Percentiles rank a stretch among this genome's conserved stretches.
Conservation (phyloP, 2,888 invertebrate genomes). For the Carabus problematicus region DNA sequence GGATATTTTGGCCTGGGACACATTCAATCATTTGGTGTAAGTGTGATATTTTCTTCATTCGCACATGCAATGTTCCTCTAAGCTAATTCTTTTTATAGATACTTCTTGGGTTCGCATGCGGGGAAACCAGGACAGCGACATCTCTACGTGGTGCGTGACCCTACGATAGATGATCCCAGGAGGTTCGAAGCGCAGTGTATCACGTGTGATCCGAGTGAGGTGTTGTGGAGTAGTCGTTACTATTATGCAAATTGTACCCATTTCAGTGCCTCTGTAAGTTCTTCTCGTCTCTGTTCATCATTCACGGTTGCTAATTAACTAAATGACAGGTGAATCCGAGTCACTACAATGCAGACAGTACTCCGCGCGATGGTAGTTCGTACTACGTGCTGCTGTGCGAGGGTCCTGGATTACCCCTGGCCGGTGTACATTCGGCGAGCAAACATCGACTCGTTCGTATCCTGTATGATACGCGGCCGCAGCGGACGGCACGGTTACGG, state of each 20-base stretch:
- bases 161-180: constrained; percentile 71
- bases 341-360: constrained; percentile 23
- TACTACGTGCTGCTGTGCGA: constrained; percentile 86
- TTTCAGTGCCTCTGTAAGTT: constrained; percentile 77
- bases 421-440: constrained; percentile 77
- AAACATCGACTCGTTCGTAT: constrained; percentile 79
- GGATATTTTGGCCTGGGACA: constrained; percentile 85
- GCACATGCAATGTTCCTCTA: not conserved
- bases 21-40: constrained; percentile 80
- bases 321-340: constrained; percentile 29
- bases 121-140: constrained; percentile 85
- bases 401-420: constrained; percentile 90
- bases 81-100: constrained; percentile 49
- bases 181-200: constrained; percentile 82
- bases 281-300: too few relatives aligned
- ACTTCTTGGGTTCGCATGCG: constrained; percentile 77
- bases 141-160: constrained; percentile 84
- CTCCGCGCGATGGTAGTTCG: constrained; percentile 46
- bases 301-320: too few relatives aligned
- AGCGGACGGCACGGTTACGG: constrained; percentile 72
- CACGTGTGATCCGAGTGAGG: constrained; percentile 80
- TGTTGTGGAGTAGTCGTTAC: constrained; percentile 79
- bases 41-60: constrained; percentile 45
- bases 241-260: constrained; percentile 88
- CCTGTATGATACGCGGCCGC: constrained; percentile 78